These are phyloP conservation scores for Pangasianodon hypophthalmus DNA, from an alignment of 2,113 vertebrate species.

Conservation along the genomic window DNA sequence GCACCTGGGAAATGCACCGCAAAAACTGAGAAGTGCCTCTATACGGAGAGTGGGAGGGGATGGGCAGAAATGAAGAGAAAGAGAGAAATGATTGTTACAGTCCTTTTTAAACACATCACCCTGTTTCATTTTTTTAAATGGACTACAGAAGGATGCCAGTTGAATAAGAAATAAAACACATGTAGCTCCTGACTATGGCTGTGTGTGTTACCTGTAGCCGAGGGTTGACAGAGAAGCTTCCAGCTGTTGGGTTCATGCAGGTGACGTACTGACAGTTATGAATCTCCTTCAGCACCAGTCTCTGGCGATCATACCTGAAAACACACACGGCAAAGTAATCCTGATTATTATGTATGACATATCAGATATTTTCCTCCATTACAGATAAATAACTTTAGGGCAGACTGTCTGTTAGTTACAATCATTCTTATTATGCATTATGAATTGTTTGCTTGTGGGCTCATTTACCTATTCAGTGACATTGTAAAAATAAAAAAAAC, in stretches of 20 bases:
- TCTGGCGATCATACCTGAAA: constrained; percentile 94
- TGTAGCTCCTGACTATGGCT: neutral
- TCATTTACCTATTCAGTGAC: neutral
- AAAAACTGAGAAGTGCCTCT: constrained; percentile 82
- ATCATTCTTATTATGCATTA: neutral
- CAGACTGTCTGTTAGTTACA: neutral
- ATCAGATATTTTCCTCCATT: neutral
- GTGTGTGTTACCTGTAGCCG: constrained; percentile 79
- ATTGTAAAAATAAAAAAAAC: neutral
- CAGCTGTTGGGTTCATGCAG: constrained; percentile 90
- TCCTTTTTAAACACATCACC: neutral
- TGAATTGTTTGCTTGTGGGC: neutral
- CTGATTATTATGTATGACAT: neutral
- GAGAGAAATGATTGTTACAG: neutral
- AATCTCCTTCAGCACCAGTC: constrained; percentile 87
- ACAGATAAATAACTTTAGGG: neutral
- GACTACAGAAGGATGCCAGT: neutral
- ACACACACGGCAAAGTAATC: constrained; percentile 6
- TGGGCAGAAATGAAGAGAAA: neutral
- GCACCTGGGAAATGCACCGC: constrained; percentile 71
- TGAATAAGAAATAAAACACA: neutral
- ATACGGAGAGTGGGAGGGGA: constrained; percentile 28
- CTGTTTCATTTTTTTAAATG: neutral
- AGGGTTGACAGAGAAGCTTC: constrained; percentile 91
- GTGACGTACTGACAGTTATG: constrained; percentile 88